A percentile compares a stretch with the other conserved stretches of the same genome.
These are phyloP conservation scores for Vimba vimba DNA, from an alignment of 2,113 vertebrate species.

Conservation along the genomic window DNA sequence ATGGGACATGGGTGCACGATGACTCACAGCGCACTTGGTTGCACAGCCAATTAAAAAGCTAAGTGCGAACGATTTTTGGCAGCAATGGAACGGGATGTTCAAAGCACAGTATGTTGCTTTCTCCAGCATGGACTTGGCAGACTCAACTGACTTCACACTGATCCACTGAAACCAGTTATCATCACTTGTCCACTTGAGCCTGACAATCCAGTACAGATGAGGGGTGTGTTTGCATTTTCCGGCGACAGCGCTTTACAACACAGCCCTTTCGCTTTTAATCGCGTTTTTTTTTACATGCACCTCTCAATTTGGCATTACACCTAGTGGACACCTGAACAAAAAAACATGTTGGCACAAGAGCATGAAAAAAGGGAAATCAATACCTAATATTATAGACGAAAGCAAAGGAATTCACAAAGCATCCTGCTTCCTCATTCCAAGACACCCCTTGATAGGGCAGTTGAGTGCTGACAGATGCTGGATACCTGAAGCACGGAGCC, in stretches of 20 bases:
- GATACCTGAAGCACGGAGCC: conserved; percentile 30
- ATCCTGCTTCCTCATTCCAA: conserved; percentile 15
- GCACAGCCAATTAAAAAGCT: conserved; percentile 62
- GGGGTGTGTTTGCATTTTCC: not conserved
- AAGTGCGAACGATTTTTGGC: conserved; percentile 29
- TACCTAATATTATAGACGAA: not conserved
- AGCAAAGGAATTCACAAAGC: conserved; percentile 4
- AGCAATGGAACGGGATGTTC: not conserved
- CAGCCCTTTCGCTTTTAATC: not conserved
- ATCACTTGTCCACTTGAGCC: conserved; percentile 71
- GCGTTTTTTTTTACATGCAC: no score
- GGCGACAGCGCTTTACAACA: not conserved
- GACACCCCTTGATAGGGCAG: not conserved
- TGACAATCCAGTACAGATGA: conserved; percentile 58
- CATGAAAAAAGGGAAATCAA: not conserved
- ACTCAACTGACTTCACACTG: conserved; percentile 61
- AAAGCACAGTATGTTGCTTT: not conserved
- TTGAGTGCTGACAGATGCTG: conserved; percentile 33
- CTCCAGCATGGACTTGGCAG: conserved; percentile 63
- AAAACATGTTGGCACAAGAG: not conserved
- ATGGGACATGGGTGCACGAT: not conserved
- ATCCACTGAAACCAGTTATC: conserved; percentile 73
- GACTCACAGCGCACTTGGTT: not conserved
- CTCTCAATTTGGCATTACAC: not conserved
- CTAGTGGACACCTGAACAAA: not conserved